Evolutionary conservation across 2,797 vertebrate genomes (phyloP), one percentile per base, ranked within the genome.

Genomic region (Sternotherus odoratus): DNA sequence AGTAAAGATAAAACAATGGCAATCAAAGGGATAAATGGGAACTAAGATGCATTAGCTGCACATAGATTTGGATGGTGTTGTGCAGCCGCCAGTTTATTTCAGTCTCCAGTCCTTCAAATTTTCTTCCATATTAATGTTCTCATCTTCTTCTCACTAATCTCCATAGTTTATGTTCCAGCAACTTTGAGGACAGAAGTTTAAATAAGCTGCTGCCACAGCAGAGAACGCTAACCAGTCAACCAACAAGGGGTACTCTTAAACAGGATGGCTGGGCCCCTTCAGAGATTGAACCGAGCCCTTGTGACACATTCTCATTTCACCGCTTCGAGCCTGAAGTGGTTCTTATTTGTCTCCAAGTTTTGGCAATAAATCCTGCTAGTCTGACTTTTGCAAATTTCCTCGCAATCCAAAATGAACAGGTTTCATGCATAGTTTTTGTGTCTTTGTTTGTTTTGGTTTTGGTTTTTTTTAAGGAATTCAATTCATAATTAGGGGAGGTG

Each of bases 401-500:
- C 94, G 54, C 51, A 90, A 91, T 88, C 83, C 83, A 92, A 97
- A 96, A 92, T 54, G 84, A 92, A 95, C 63, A 75, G 6, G 15
- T 54, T 80, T 89, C 97, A 90, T 85, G 43, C 91, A 89, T 92
- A 24, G 11, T 0, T 5, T 79, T 89, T 28, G 0, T 87, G 92
- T 88, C 57, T 39, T 86, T 43, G 43, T 43, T 23, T 30, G 83
- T 90, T 88, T 86, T 84, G n/a, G n/a, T n/a, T n/a, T n/a, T n/a
- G n/a, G n/a, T 81, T 90, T 88, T 87, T 86, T 10, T 24, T 81
- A 72, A 83, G 46, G 75, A 91, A 95, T 97, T 96, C 92, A 93
- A 74, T 96, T 97, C 86, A 93, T 97, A 97, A 98, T 98, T 97
- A 97, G 95, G 95, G 97, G 97, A 97, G 96, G 96, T 97, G 97